Conservation (phyloP, 2,113 vertebrate genomes). For the Cettia cetti region DNA sequence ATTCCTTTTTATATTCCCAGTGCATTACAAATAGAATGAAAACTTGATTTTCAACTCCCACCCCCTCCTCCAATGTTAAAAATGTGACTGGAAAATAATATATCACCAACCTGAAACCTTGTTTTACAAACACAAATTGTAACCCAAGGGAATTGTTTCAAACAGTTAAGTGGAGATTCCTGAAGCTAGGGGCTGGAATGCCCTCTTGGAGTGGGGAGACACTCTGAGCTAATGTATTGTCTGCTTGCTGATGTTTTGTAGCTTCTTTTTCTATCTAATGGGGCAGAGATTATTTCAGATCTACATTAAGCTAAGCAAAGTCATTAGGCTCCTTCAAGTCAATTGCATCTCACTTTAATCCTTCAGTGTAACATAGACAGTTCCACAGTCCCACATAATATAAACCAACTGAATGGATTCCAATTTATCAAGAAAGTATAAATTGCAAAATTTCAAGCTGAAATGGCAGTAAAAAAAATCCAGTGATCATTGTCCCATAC, state of each 20-base stretch:
- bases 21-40: slow-evolving; percentile 14
- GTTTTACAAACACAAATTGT: slow-evolving; percentile 44
- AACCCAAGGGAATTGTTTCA: slow-evolving; percentile 37
- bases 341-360: slow-evolving; percentile 43
- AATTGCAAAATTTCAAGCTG: slow-evolving; percentile 61
- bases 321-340: slow-evolving; percentile 15
- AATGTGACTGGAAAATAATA: slow-evolving; percentile 37
- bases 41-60: slow-evolving; percentile 12
- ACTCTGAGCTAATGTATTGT: background rate
- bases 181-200: background rate
- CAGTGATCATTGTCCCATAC: slow-evolving; percentile 63
- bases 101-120: slow-evolving; percentile 28
- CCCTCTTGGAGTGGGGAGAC: background rate
- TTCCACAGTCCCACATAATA: slow-evolving; percentile 12
- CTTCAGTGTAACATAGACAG: slow-evolving; percentile 17
- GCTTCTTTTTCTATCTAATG: background rate
- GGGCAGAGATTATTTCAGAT: background rate
- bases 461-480: slow-evolving; percentile 59
- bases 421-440: slow-evolving; percentile 66
- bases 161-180: background rate
- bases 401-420: slow-evolving; percentile 45
- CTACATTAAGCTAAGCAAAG: background rate
- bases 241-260: background rate
- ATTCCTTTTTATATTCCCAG: background rate
- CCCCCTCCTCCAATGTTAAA: background rate